Percentiles rank a stretch among this genome's conserved stretches.
Conservation (phyloP, 2,797 vertebrate genomes). For the Alcedo atthis region DNA sequence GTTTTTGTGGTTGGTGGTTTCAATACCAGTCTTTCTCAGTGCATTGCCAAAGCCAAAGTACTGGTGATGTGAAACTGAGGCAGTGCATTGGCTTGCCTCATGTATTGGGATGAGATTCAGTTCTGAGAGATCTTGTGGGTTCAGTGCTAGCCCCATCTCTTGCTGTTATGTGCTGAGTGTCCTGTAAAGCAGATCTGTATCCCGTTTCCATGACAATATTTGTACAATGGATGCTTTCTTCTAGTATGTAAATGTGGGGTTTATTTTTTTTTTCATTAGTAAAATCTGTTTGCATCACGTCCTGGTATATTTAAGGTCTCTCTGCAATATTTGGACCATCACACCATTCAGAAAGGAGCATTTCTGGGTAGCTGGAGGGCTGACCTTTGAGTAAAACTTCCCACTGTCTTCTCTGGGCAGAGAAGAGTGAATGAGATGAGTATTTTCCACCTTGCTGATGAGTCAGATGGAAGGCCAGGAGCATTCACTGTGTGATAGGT, state of each 20-base stretch:
- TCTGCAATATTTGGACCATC: not conserved
- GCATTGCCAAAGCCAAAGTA: not conserved
- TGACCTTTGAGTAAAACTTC: not conserved
- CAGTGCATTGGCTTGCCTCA: rapidly evolving
- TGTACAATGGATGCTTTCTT: not conserved
- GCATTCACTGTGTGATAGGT: rapidly evolving
- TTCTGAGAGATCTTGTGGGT: not conserved
- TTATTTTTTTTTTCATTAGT: not conserved
- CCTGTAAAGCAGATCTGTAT: constrained; percentile 26
- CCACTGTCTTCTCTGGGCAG: no score
- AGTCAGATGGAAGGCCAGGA: not conserved
- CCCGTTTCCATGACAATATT: constrained; percentile 72
- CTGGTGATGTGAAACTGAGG: not conserved
- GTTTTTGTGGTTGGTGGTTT: not conserved
- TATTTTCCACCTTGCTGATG: not conserved
- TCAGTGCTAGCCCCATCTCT: not conserved
- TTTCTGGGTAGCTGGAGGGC: not conserved
- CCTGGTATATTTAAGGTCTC: not conserved
- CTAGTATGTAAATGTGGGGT: not conserved
- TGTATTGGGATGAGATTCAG: not conserved
- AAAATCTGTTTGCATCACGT: not conserved
- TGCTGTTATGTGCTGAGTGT: not conserved
- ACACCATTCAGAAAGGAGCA: no score
- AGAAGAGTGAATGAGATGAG: not conserved
- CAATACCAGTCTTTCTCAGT: not conserved